Percentiles rank a stretch among this genome's conserved stretches.
Conservation (phyloP, 2,888 invertebrate species). For the Cephus spinipes region DNA sequence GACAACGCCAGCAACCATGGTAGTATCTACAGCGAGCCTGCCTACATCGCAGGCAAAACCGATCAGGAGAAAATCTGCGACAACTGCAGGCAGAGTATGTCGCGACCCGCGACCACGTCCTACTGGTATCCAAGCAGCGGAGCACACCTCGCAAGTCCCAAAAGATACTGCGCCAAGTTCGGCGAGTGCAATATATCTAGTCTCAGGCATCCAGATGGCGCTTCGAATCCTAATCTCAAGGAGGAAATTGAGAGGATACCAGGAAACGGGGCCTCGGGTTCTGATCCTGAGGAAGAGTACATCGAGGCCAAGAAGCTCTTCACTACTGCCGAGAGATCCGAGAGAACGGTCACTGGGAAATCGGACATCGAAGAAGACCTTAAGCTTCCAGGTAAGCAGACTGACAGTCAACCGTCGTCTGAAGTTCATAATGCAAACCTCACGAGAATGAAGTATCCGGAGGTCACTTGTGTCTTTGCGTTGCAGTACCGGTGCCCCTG, state of each 20-base stretch:
- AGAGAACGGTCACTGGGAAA: slow-evolving; percentile 64
- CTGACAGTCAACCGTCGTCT: too few relatives aligned
- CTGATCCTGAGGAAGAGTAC: slow-evolving; percentile 70
- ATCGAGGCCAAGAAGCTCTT: slow-evolving; percentile 65
- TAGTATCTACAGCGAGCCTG: slow-evolving; percentile 89
- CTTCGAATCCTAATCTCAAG: slow-evolving; percentile 90
- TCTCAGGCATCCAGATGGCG: slow-evolving; percentile 89
- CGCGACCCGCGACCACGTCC: slow-evolving; percentile 76
- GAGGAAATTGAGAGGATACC: slow-evolving; percentile 75
- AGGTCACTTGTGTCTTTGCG: not conserved
- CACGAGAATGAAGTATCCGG: not conserved
- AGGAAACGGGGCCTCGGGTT: slow-evolving; percentile 74
- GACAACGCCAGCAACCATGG: slow-evolving; percentile 78
- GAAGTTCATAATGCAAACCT: not conserved
- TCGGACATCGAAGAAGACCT: slow-evolving; percentile 63
- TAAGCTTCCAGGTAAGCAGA: slow-evolving; percentile 51
- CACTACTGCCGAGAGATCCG: slow-evolving; percentile 54
- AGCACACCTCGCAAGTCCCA: slow-evolving; percentile 70
- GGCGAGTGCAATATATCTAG: slow-evolving; percentile 74
- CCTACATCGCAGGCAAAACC: slow-evolving; percentile 70
- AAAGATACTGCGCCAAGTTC: slow-evolving; percentile 75
- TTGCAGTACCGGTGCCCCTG: slow-evolving; percentile 51
- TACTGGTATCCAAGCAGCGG: slow-evolving; percentile 72
- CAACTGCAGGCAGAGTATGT: slow-evolving; percentile 79
- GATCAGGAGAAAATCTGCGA: slow-evolving; percentile 81